A percentile compares a stretch with the other conserved stretches of the same genome.
Conservation (phyloP, 1,140 invertebrate genomes). For the Cydia fagiglandana region DNA sequence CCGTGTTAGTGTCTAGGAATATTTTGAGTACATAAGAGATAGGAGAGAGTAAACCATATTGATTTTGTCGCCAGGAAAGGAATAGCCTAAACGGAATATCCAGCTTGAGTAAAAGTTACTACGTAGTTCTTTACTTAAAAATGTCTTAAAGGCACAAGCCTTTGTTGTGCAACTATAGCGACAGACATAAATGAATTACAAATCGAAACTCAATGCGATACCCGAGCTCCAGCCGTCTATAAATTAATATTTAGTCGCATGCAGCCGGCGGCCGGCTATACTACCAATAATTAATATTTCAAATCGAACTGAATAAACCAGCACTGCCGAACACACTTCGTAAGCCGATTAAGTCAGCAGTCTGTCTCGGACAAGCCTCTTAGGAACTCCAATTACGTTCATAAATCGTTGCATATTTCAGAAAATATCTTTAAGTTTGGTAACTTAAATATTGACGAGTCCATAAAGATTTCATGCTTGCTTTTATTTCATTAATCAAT, state of each 20-base stretch:
- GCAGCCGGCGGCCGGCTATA: constrained; percentile 5
- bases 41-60: no score
- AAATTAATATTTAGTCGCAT: constrained; percentile 62
- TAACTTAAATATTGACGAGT: neutral
- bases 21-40: no score
- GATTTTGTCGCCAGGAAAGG: no score
- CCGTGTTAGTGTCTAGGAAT: neutral
- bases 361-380: constrained; percentile 6
- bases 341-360: constrained; percentile 19
- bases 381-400: neutral
- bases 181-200: constrained; percentile 48
- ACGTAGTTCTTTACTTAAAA: no score
- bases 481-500: no score
- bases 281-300: constrained; percentile 26
- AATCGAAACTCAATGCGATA: constrained; percentile 43
- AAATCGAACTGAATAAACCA: constrained; percentile 12
- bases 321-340: neutral
- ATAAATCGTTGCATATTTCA: neutral
- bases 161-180: neutral
- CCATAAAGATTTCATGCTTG: no score
- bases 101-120: no score
- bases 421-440: neutral
- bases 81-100: no score
- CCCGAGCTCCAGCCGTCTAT: constrained; percentile 40
- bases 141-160: neutral